A percentile compares a stretch with the other conserved stretches of the same genome.
These are phyloP conservation scores for Brassicogethes aeneus DNA, from an alignment of 2,888 invertebrate genomes.

Conservation along the genomic window DNA sequence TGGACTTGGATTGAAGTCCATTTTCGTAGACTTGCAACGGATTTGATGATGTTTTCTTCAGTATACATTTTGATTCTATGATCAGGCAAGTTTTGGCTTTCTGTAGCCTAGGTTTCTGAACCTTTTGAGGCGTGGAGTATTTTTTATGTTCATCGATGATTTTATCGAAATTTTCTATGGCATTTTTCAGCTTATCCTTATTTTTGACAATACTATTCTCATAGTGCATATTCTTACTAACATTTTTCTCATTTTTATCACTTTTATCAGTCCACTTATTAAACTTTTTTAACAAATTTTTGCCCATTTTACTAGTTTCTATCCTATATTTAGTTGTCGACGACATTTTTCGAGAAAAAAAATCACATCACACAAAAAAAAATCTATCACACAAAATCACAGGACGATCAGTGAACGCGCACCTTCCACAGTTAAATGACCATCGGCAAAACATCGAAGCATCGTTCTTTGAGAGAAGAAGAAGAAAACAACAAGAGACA, in stretches of 20 bases:
- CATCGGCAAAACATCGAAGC: no score
- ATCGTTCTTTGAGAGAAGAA: no score
- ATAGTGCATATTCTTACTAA: slow-evolving; percentile 23
- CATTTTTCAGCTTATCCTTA: slow-evolving; percentile 37
- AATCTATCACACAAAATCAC: no score
- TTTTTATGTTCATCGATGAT: slow-evolving; percentile 42
- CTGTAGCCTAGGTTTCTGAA: slow-evolving; percentile 47
- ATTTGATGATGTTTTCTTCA: slow-evolving; percentile 50
- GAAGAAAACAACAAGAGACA: no score
- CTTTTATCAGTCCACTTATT: slow-evolving; percentile 22
- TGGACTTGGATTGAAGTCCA: slow-evolving; percentile 21
- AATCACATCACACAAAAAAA: no score
- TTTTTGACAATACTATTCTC: slow-evolving; percentile 25
- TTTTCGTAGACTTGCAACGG: slow-evolving; percentile 28
- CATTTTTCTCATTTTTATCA: slow-evolving; percentile 18
- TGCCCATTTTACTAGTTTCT: slow-evolving; percentile 22
- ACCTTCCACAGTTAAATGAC: no score
- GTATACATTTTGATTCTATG: slow-evolving; percentile 58
- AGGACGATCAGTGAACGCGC: no score
- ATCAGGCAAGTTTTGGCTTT: slow-evolving; percentile 65
- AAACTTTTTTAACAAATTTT: slow-evolving; percentile 30
- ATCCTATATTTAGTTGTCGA: slow-evolving; percentile 18
- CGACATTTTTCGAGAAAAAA: slow-evolving; percentile 27
- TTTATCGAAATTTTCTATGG: slow-evolving; percentile 46
- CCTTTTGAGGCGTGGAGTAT: slow-evolving; percentile 7